Conservation (phyloP, 2,797 vertebrate species). For the Fundulus diaphanus region DNA sequence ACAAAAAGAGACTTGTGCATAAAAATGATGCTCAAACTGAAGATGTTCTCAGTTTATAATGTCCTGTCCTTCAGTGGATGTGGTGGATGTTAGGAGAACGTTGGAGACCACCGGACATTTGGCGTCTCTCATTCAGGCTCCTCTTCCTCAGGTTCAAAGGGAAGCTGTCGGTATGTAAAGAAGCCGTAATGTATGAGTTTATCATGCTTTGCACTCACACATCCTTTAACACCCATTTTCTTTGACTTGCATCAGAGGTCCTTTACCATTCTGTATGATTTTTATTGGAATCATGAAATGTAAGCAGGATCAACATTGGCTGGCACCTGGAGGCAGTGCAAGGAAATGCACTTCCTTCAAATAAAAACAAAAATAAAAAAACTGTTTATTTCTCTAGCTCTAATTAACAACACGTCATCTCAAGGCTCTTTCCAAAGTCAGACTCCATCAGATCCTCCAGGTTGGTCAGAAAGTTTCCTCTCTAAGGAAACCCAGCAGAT, state of each 20-base stretch:
- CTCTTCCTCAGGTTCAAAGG: conserved; percentile 3
- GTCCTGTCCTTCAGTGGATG: neutral
- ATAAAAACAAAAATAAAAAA: no score
- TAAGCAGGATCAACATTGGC: neutral
- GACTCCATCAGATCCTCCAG: no score
- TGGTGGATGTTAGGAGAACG: neutral
- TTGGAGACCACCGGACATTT: neutral
- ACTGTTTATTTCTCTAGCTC: no score
- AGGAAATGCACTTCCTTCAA: no score
- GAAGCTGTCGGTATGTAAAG: neutral
- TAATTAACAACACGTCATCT: no score
- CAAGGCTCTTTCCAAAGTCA: no score
- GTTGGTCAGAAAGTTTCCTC: no score
- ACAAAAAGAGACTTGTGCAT: no score
- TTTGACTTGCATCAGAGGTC: neutral
- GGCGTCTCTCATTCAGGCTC: neutral
- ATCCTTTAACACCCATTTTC: no score
- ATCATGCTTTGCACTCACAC: neutral
- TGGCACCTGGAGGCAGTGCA: no score
- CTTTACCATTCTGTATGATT: neutral
- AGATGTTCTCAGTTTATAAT: neutral
- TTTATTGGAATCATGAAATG: neutral
- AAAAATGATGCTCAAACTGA: neutral
- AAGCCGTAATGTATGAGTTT: neutral
- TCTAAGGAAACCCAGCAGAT: no score